Conservation (phyloP, 2,797 vertebrate species). For the Florisuga fusca region DNA sequence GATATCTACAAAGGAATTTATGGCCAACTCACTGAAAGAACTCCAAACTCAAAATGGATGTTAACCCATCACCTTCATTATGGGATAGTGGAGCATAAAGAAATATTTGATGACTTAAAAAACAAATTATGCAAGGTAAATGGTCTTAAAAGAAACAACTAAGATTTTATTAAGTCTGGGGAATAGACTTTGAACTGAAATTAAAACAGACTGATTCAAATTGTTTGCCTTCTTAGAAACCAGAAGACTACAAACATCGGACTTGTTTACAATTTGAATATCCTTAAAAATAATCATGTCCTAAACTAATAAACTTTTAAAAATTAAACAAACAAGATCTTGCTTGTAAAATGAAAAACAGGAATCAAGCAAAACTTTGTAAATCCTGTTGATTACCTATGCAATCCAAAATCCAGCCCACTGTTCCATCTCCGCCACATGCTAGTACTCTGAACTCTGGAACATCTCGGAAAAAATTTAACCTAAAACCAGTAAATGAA, state of each 20-base stretch:
- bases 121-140: background rate
- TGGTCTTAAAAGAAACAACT: background rate
- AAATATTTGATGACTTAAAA: background rate
- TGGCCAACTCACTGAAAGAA: background rate
- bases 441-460: slow-evolving; percentile 90
- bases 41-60: background rate
- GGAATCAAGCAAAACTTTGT: background rate
- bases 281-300: background rate
- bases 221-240: background rate
- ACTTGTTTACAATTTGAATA: background rate
- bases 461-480: slow-evolving; percentile 95
- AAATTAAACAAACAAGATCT: background rate
- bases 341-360: background rate
- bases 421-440: slow-evolving; percentile 93
- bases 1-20: background rate
- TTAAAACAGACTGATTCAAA: background rate
- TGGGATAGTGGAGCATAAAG: background rate
- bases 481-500: slow-evolving; percentile 78
- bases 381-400: slow-evolving; percentile 84
- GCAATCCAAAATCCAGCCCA: slow-evolving; percentile 96
- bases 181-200: background rate
- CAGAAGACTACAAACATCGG: background rate
- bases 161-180: background rate
- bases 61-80: background rate
- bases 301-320: background rate